These are phyloP conservation scores for Mus pahari DNA, from an alignment of 2,113 vertebrate species.

Conservation along the genomic window DNA sequence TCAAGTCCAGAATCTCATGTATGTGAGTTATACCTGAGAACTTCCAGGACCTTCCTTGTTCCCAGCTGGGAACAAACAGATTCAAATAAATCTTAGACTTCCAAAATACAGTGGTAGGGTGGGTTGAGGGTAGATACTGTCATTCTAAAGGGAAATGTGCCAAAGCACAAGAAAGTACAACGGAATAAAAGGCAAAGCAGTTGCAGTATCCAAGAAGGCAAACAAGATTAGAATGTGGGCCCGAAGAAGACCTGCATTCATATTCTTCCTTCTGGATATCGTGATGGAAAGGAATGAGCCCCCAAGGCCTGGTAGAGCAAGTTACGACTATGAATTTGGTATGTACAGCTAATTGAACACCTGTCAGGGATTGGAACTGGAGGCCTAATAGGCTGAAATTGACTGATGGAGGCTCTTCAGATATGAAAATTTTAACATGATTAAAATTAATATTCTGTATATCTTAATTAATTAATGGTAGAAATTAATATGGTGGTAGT, in stretches of 20 bases:
- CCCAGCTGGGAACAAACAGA: neutral
- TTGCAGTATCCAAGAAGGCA: neutral
- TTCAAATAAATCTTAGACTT: neutral
- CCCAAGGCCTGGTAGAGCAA: accelerated
- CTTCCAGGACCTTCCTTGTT: neutral
- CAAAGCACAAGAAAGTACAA: neutral
- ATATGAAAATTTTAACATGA: no score
- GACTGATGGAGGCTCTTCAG: neutral
- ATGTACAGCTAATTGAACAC: no score
- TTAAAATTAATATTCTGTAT: no score
- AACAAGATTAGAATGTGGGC: neutral
- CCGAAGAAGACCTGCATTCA: neutral
- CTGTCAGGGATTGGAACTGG: neutral
- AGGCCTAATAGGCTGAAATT: no score
- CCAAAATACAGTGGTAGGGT: neutral
- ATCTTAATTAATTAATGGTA: no score
- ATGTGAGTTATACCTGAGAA: neutral
- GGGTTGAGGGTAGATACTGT: neutral
- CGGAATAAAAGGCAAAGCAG: neutral
- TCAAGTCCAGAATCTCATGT: neutral
- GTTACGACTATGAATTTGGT: neutral
- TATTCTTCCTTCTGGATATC: neutral
- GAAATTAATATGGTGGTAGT: no score
- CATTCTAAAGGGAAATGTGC: neutral
- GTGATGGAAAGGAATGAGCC: neutral